Evolutionary conservation across 2,797 vertebrate species (phyloP), one percentile per base, ranked within the genome.

Genomic region (Chaetophractus vellerosus): DNA sequence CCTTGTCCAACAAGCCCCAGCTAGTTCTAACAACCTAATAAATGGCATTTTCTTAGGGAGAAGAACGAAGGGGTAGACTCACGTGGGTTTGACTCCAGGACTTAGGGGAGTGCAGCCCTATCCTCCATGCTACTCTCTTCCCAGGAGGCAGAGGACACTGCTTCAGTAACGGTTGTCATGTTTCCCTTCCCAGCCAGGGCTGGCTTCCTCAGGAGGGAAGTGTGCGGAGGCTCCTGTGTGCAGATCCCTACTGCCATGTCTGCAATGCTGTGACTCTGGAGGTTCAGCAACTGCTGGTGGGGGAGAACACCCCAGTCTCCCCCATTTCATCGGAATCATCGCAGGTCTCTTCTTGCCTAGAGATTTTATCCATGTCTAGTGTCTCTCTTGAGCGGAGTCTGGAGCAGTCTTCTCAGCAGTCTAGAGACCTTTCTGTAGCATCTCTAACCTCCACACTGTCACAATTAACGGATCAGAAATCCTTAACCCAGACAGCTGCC

Each of bases 181-280:
- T 45, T 87, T 97, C 41, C 74, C 80, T 91, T 92, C 68, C 18
- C 18, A 97, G 96, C 9, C 93, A 94, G 48, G 55, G 61, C 72
- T 97, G 96, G 96, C 72, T 94, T 89, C 95, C 95, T 86, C 50
- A 52, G 78, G 93, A 96, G 79, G 92, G 80, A 78, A 78, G 76
- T 52, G 87, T 97, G 33, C 94, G 90, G 75, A 38, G 24, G n/a
- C n/a, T 96, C 28, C 93, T 97, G 28, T 98, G 97, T 71, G 26
- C 93, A 36, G 95, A 98, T 2, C n/a, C 66, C 16, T 31, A 31
- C 88, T 98, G 96, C 41, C 31, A 50, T 5, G 33, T 90, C 82
- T 97, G 97, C 63, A 95, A 96, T 69, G 23, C 26, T 2, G 6
- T 92, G 84, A 93, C 95, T 45, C 78, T 84, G 75, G 96, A 98